Conservation (phyloP, 2,888 invertebrate genomes). For the Drosophila parthenogenetica region DNA sequence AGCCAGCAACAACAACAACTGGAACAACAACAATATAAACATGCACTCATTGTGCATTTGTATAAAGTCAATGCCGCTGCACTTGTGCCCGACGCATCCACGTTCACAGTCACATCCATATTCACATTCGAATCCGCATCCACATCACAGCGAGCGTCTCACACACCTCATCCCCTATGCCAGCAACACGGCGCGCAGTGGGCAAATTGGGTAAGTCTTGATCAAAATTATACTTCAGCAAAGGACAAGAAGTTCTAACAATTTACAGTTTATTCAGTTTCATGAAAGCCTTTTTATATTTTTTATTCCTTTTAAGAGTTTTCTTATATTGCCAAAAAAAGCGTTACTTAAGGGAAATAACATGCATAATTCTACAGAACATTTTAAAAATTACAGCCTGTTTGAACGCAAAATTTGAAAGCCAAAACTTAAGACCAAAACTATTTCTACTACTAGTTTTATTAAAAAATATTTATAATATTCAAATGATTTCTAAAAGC, state of each 20-base stretch:
- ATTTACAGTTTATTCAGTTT: too few species aligned
- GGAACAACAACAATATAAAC: conserved; percentile 65
- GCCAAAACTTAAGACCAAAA: too few species aligned
- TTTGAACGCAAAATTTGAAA: too few species aligned
- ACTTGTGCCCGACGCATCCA: conserved; percentile 69
- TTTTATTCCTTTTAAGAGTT: too few species aligned
- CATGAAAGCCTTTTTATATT: too few species aligned
- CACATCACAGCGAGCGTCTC: conserved; percentile 46
- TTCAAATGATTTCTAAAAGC: too few species aligned
- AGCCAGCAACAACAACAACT: conserved; percentile 35
- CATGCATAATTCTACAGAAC: too few species aligned
- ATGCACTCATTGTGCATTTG: conserved; percentile 73
- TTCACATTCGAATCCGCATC: conserved; percentile 14
- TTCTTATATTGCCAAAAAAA: too few species aligned
- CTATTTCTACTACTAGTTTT: too few species aligned
- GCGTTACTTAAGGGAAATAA: too few species aligned
- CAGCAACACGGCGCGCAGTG: conserved; percentile 29
- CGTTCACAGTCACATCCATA: conserved; percentile 24
- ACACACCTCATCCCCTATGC: conserved; percentile 13
- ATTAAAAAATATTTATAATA: too few species aligned
- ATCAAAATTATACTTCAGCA: not conserved
- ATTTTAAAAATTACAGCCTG: too few species aligned
- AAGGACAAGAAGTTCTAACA: not conserved
- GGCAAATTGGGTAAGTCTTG: not conserved
- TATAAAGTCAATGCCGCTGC: conserved; percentile 74